phyloP scores from a whole-genome alignment of 35 echinoderm and acorn worm species.

The Amphiura filiformis region DNA sequence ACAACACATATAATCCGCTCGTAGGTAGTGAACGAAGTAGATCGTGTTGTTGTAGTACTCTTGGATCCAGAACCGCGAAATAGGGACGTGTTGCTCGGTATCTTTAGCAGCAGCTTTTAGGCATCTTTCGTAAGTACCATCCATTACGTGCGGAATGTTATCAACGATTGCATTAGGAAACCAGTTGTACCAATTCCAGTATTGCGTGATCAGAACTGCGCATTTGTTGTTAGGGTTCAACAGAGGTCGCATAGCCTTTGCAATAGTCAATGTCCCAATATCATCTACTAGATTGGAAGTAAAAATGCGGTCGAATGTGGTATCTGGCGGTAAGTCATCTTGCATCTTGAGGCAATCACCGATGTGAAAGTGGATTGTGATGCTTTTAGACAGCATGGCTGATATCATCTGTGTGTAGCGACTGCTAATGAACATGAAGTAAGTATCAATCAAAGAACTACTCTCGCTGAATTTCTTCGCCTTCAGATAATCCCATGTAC shows the following conservation, averaged over 20 bases:
- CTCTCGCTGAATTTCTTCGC: background rate
- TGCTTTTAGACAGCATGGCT: constrained; percentile 26
- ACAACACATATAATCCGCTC: constrained; percentile 21
- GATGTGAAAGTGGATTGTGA: constrained; percentile 8
- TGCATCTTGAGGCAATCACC: constrained; percentile 25
- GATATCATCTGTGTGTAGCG: background rate
- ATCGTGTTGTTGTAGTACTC: constrained; percentile 66
- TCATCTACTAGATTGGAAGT: constrained; percentile 53
- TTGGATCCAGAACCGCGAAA: background rate
- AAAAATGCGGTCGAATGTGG: constrained; percentile 57
- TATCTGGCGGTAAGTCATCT: background rate
- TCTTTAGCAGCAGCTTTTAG: background rate
- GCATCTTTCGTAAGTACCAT: background rate
- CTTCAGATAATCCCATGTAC: constrained; percentile 59
- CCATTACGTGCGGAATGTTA: background rate
- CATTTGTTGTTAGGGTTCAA: constrained; percentile 46
- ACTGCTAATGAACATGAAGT: constrained; percentile 4
- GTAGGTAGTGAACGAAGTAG: constrained; percentile 46
- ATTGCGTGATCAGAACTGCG: constrained; percentile 47
- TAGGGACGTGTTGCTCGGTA: background rate
- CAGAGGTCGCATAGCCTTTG: constrained; percentile 27
- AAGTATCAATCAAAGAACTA: constrained; percentile 25
- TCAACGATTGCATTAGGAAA: background rate
- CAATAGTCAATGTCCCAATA: background rate
- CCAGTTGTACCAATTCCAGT: constrained; percentile 22